Evolutionary conservation across 2,888 invertebrate genomes (phyloP).

Genomic region (Deilephila porcellus): DNA sequence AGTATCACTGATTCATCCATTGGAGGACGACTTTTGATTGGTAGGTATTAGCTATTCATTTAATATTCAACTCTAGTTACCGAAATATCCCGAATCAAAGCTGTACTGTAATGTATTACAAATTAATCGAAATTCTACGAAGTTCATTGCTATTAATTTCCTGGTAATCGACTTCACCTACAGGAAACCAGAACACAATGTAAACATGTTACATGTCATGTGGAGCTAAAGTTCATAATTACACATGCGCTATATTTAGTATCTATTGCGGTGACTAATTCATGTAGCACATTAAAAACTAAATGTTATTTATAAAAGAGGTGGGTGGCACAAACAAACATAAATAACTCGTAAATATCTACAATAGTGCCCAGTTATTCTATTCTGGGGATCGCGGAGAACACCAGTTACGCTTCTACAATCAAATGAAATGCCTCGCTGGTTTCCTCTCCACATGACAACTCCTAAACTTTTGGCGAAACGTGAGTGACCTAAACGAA

Average conservation of each 20-base stretch:
- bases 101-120: neutral
- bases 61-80: neutral
- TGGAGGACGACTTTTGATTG: too few species aligned
- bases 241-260: neutral
- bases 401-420: neutral
- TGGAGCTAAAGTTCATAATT: neutral
- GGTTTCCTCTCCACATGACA: neutral
- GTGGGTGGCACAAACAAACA: neutral
- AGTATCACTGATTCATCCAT: too few species aligned
- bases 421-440: neutral
- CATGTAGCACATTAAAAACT: neutral
- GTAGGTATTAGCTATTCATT: too few species aligned
- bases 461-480: neutral
- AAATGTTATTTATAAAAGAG: neutral
- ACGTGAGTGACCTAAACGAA: slow-evolving; percentile 1
- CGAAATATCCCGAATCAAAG: neutral
- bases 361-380: neutral
- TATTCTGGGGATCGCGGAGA: neutral
- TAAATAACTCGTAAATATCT: neutral
- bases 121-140: slow-evolving; percentile 4
- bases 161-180: neutral
- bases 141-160: neutral
- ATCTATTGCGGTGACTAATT: neutral
- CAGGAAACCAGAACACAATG: neutral
- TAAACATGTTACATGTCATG: neutral